Evolutionary conservation across 2,888 invertebrate species (phyloP), one percentile per base, ranked within the genome.

Genomic region (Osmoderma eremita): DNA sequence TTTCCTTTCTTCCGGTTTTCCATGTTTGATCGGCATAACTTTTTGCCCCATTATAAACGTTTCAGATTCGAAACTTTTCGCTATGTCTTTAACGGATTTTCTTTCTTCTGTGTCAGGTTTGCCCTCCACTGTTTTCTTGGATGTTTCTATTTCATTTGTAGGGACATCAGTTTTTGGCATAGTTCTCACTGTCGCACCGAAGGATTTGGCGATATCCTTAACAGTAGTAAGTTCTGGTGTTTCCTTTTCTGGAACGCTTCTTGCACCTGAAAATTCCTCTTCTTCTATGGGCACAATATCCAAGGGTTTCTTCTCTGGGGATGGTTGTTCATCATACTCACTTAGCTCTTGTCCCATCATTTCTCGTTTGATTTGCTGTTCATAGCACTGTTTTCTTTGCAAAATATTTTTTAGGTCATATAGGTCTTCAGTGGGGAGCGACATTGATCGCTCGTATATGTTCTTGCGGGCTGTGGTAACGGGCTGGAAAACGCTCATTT

Each of bases 341-440:
- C 81, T 80, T 74, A 84, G 74, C 71, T 85, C 83, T 72, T 85
- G 84, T 69, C 84, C 83, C n/a, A 84, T 84, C 80, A 86, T 83
- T 73, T 88, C 88, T 69, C 84, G 86, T 72, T 86, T 86, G 65
- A 88, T 86, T 74, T 87, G 87, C 71, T 86, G 85, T 76, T 88
- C 88, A 73, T 87, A 87, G 65, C 86, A 86, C 69, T 85, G 84
- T 62, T 87, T 87, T 68, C 86, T 84, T 48, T 85, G 82, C 66
- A 85, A 84, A 1, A 86, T 85, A 45, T 84, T 84, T 71, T 83
- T 83, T 3, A 86, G 83, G 72, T 86, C 86, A 67, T 82, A 81
- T 10, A 83, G 73, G 67, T 82, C 81, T 75, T 84, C 84, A n/a
- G 83, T 83, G 2, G 85, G 85, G 51, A 85, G 73, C 0, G 85